Percentiles rank a stretch among this genome's conserved stretches.
phyloP scores from a whole-genome alignment of 2,888 invertebrate species.

The Helleia helle region DNA sequence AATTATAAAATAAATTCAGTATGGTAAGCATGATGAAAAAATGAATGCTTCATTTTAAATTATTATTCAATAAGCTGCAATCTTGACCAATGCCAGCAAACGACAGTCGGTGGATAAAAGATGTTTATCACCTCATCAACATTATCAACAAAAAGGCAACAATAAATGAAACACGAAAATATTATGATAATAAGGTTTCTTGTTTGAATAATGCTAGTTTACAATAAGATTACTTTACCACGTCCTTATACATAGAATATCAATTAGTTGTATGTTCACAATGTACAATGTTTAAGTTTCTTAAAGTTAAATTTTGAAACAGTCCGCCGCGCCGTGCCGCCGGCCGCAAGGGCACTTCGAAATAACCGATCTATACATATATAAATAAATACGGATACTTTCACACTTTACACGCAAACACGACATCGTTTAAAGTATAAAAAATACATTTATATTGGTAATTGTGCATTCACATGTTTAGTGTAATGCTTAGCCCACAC shows the following conservation, averaged over 20 bases:
- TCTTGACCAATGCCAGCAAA: too few species aligned
- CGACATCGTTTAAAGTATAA: constrained; percentile 22
- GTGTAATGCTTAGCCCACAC: constrained; percentile 12
- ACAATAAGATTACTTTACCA: constrained; percentile 70
- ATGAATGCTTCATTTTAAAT: too few species aligned
- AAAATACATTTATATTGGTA: constrained; percentile 20
- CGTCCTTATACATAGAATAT: constrained; percentile 53
- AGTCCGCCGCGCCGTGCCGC: constrained; percentile 64
- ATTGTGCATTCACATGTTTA: constrained; percentile 20
- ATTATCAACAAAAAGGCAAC: background rate
- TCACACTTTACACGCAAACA: constrained; percentile 31
- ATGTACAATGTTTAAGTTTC: constrained; percentile 68
- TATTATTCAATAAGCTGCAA: too few species aligned
- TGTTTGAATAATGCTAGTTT: constrained; percentile 72
- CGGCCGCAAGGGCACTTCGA: constrained; percentile 67
- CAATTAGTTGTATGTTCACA: constrained; percentile 70
- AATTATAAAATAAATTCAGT: too few species aligned
- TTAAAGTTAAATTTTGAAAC: constrained; percentile 60
- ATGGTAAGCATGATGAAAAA: too few species aligned
- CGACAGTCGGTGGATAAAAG: too few species aligned
- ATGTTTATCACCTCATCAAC: background rate
- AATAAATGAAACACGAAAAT: constrained; percentile 52
- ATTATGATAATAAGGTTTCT: constrained; percentile 74
- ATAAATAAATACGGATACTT: constrained; percentile 26
- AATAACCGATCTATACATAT: constrained; percentile 37